Conservation (phyloP, 1,140 invertebrate species). For the Psix sp. region DNA sequence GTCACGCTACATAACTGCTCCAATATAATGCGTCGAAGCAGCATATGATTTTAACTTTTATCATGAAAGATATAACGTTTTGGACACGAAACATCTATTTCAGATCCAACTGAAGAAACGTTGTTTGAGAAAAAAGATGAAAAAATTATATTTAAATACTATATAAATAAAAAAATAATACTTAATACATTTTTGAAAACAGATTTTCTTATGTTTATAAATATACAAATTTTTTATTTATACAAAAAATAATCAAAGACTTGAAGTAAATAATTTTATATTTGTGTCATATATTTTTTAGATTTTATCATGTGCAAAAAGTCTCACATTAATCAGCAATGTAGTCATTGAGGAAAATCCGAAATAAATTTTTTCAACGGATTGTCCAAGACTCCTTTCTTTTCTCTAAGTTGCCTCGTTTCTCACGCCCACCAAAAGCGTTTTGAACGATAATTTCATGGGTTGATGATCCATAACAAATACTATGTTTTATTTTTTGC, state of each 20-base stretch:
- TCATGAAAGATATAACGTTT: conserved; percentile 36
- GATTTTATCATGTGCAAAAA: too few species aligned
- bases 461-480: conserved; percentile 63
- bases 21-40: conserved; percentile 32
- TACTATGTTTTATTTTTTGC: conserved; percentile 45
- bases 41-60: conserved; percentile 21
- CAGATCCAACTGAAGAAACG: too few species aligned
- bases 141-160: neutral
- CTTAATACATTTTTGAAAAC: too few species aligned
- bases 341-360: too few species aligned
- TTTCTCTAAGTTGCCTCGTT: conserved; percentile 31
- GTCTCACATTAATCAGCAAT: too few species aligned
- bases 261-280: too few species aligned
- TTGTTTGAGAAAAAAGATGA: conserved; percentile 22
- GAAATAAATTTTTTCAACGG: neutral
- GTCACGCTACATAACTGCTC: conserved; percentile 57
- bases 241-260: too few species aligned
- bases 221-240: too few species aligned
- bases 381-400: conserved; percentile 18
- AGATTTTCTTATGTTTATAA: too few species aligned
- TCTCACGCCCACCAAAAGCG: conserved; percentile 52
- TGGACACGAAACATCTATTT: too few species aligned
- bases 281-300: too few species aligned
- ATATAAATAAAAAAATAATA: too few species aligned
- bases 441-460: conserved; percentile 56